Evolutionary conservation across 1,140 invertebrate species (phyloP).

Genomic region (Monomorium pharaonis): DNA sequence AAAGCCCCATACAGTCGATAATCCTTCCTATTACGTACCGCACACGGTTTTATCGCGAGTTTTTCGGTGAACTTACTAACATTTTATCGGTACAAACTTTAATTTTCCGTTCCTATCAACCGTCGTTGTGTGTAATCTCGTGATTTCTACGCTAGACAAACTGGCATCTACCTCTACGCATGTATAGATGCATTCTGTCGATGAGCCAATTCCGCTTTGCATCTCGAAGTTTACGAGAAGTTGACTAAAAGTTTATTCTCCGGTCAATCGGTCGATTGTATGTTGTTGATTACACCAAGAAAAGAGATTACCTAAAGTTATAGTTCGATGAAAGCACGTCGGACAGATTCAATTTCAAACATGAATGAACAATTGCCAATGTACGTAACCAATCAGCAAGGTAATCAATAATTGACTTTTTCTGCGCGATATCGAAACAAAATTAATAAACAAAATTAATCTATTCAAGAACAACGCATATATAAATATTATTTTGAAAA

Average conservation of each 20-base stretch:
- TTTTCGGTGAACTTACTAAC: background rate
- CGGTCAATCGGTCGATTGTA: background rate
- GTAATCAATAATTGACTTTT: no score
- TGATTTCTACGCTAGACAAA: background rate
- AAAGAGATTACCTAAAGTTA: background rate
- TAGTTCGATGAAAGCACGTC: background rate
- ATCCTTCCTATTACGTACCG: background rate
- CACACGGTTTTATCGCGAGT: background rate
- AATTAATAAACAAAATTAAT: background rate
- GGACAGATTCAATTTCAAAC: background rate
- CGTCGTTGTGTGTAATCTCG: background rate
- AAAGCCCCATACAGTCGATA: background rate
- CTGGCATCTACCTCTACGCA: background rate
- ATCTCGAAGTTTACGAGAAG: background rate
- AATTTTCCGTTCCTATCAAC: constrained; percentile 1
- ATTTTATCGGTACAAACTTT: constrained; percentile 9
- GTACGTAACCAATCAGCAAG: background rate
- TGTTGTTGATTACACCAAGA: background rate
- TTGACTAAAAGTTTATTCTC: background rate
- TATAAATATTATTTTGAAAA: background rate
- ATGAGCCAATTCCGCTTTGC: background rate
- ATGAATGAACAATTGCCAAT: background rate
- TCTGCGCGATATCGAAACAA: background rate
- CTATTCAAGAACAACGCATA: background rate
- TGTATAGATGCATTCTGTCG: background rate